phyloP scores from a whole-genome alignment of 2,888 invertebrate species.

The Capitulum mitella region DNA sequence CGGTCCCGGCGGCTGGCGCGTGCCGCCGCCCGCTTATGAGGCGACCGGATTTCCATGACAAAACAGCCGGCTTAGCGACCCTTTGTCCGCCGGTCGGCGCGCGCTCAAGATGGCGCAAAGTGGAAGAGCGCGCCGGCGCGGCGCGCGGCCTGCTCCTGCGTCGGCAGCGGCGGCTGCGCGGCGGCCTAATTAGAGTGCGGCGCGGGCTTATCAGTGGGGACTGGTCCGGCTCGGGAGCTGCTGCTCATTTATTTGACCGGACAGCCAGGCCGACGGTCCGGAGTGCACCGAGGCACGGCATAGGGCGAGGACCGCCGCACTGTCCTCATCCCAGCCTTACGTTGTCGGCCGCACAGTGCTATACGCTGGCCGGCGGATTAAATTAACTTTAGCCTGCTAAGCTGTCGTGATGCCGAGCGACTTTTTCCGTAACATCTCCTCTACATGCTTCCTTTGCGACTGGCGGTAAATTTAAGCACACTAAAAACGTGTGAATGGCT shows the following conservation, averaged over 20 bases:
- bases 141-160: neutral
- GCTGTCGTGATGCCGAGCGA: too few species aligned
- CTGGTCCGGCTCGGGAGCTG: neutral
- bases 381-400: too few species aligned
- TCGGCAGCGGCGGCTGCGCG: neutral
- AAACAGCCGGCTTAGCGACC: neutral
- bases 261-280: neutral
- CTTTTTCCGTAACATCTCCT: too few species aligned
- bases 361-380: too few species aligned
- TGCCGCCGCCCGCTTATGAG: neutral
- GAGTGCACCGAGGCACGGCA: neutral
- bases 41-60: constrained; percentile 1
- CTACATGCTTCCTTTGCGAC: too few species aligned
- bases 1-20: neutral
- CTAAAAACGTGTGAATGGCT: too few species aligned
- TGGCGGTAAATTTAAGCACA: too few species aligned
- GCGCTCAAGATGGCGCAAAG: constrained; percentile 12
- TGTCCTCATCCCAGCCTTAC: too few species aligned
- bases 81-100: neutral
- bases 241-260: neutral
- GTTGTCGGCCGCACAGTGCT: too few species aligned
- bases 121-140: neutral
- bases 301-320: neutral
- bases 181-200: neutral
- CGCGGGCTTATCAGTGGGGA: neutral